A percentile compares a stretch with the other conserved stretches of the same genome.
phyloP scores from a whole-genome alignment of 2,113 vertebrate species.

The Rhabdornis inornatus region DNA sequence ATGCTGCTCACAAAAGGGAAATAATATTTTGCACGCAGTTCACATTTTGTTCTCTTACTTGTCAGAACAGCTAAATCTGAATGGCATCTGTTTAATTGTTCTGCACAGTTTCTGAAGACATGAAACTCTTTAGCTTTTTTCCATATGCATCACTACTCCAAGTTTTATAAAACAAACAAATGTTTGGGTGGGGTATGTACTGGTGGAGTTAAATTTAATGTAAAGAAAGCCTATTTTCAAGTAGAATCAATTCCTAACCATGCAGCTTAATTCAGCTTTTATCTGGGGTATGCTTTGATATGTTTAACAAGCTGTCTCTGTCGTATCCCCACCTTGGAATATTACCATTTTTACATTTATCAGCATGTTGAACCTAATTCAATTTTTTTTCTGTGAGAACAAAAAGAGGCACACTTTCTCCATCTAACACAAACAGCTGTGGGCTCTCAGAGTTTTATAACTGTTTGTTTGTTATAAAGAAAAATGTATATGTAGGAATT shows the following conservation, averaged over 20 bases:
- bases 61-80: neutral
- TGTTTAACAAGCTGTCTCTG: neutral
- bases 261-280: neutral
- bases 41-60: neutral
- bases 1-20: neutral
- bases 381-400: neutral
- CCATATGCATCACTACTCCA: neutral
- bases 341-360: constrained; percentile 12
- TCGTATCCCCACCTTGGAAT: neutral
- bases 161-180: neutral
- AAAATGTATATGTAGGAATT: neutral
- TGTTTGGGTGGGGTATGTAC: neutral
- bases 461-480: neutral
- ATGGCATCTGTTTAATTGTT: neutral
- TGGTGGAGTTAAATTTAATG: neutral
- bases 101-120: neutral
- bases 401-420: neutral
- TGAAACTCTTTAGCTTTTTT: neutral
- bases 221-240: neutral
- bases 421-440: neutral
- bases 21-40: neutral
- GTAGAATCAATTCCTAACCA: neutral
- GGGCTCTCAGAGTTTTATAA: neutral
- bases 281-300: constrained; percentile 19
- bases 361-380: neutral